Base-by-base conservation (phyloP, 2,888 invertebrate species). In the Lucinisca nassula region DNA sequence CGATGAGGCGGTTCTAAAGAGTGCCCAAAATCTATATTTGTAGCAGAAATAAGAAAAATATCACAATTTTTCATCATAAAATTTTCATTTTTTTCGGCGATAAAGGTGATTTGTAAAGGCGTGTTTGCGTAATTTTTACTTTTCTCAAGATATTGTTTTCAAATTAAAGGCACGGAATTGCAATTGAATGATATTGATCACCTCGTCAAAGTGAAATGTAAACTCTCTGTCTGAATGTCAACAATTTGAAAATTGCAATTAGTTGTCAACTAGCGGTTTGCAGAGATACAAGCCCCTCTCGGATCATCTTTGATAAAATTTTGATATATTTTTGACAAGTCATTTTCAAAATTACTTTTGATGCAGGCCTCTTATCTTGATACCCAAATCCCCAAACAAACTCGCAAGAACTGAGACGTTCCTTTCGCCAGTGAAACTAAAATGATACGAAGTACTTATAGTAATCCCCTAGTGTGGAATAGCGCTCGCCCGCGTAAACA, bases 391-490 rank as follows among this genome's bases (percentile, higher is more conserved):
- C 67, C 35, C 67, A 67, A 67, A 67, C 67, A 67, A 67, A 67
- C 67, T 8, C 8, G 21, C 35, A 67, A 67, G 17, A 35, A 1
- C 35, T 67, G 35, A 32, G 67, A 67, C 67, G 12, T 35, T 35
- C 32, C 67, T 17, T 32, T 35, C 67, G 35, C 35, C 17, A 67
- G 81, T 55, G 82, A 51, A 82, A 90, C 79, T 75, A 51, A 24
- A 84, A 76, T 83, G 89, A 90, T 87, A 85, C 70, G 45, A 61
- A 40, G 37, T 79, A 86, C 90, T 90, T 76, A 40, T 72, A 45
- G n/a, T 86, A 90, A 90, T 83, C 86, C 86, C 78, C 67, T 86
- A 85, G 90, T 84, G 90, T 88, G 82, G 88, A 88, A 88, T 76
- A 84, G 75, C 79, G 77, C 78, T 74, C 80, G 61, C 72, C 32